Percentiles rank a stretch among this genome's conserved stretches.
Conservation (phyloP, 2,113 vertebrate genomes). For the Dasyurus viverrinus region DNA sequence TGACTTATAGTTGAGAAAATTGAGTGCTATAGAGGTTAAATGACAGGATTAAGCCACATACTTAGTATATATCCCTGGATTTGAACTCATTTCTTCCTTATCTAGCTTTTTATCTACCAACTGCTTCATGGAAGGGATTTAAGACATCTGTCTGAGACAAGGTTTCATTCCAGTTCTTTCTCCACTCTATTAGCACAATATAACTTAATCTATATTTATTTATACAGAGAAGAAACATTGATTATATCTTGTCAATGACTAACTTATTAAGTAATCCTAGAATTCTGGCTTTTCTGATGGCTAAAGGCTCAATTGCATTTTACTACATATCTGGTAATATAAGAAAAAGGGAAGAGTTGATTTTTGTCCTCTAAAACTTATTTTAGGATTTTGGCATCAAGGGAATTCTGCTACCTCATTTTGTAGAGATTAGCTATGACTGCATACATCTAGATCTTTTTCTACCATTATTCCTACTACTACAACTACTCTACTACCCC, state of each 20-base stretch:
- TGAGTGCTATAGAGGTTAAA: neutral
- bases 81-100: neutral
- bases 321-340: neutral
- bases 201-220: neutral
- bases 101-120: neutral
- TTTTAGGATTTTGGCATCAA: neutral
- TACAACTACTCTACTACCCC: neutral
- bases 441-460: neutral
- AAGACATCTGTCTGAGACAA: neutral
- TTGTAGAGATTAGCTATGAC: neutral
- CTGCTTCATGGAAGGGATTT: neutral
- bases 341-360: neutral
- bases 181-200: neutral
- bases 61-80: neutral
- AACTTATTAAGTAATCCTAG: neutral
- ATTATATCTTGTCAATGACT: neutral
- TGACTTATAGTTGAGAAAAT: neutral
- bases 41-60: neutral
- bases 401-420: neutral
- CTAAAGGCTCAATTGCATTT: neutral
- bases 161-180: neutral
- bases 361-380: neutral
- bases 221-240: neutral
- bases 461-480: neutral
- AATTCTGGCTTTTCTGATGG: neutral